A percentile compares a stretch with the other conserved stretches of the same genome.
Evolutionary conservation across 2,797 vertebrate species (phyloP).

Genomic region (Peromyscus melanophrys): DNA sequence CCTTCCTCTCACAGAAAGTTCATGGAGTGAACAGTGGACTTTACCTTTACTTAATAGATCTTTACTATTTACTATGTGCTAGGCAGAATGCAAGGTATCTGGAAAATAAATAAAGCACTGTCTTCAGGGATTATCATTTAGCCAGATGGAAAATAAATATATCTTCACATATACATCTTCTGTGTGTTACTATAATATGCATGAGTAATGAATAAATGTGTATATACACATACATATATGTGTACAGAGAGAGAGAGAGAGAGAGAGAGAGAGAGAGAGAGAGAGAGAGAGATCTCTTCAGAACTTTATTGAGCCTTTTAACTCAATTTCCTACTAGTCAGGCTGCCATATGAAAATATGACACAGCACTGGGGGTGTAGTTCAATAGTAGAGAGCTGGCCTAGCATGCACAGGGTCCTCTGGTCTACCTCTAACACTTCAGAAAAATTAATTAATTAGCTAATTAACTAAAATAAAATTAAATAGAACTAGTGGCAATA

Average conservation of each 20-base stretch:
- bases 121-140: background rate
- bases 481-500: background rate
- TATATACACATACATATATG: too few relatives aligned
- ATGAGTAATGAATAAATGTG: background rate
- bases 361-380: background rate
- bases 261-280: too few relatives aligned
- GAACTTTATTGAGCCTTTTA: background rate
- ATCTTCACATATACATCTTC: accelerated
- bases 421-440: background rate
- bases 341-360: background rate
- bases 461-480: background rate
- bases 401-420: background rate
- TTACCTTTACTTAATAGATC: too few relatives aligned
- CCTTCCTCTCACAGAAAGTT: background rate
- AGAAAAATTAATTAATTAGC: background rate
- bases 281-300: background rate
- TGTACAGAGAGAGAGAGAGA: too few relatives aligned
- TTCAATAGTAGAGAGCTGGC: background rate
- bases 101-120: background rate
- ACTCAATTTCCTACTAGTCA: background rate
- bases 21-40: background rate
- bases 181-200: background rate
- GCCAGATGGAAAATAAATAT: background rate
- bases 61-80: background rate
- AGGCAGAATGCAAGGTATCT: background rate